Conservation (phyloP, 2,113 vertebrate species). For the Arenaria interpres region DNA sequence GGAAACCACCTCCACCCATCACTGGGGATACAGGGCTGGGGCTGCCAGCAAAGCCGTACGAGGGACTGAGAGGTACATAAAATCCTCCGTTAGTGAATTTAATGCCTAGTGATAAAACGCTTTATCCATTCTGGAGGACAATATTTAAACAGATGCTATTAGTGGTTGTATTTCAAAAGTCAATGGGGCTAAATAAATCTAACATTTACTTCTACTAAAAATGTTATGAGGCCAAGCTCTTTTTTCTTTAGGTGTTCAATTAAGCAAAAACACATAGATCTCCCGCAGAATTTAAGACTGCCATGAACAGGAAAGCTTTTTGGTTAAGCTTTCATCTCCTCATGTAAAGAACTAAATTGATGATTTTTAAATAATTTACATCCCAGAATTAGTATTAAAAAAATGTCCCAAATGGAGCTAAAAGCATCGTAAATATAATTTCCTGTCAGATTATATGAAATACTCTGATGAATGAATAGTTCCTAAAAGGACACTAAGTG, state of each 20-base stretch:
- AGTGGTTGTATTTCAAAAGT: slow-evolving; percentile 71
- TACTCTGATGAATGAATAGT: slow-evolving; percentile 13
- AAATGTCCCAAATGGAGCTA: slow-evolving; percentile 69
- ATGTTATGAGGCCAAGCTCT: slow-evolving; percentile 50
- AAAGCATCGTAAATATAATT: slow-evolving; percentile 77
- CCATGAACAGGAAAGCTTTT: slow-evolving; percentile 61
- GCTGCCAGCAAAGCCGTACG: background rate
- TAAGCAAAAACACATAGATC: slow-evolving; percentile 52
- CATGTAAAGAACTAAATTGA: slow-evolving; percentile 54
- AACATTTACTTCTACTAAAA: slow-evolving; percentile 63
- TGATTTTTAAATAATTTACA: slow-evolving; percentile 74
- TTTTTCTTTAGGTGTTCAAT: slow-evolving; percentile 65
- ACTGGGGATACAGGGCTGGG: accelerated
- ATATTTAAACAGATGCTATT: slow-evolving; percentile 73
- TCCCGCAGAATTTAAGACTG: slow-evolving; percentile 47
- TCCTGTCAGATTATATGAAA: slow-evolving; percentile 29
- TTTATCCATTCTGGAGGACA: slow-evolving; percentile 49
- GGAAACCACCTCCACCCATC: accelerated
- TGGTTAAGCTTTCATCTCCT: slow-evolving; percentile 61
- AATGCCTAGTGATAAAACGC: slow-evolving; percentile 19
- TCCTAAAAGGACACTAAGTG: slow-evolving; percentile 43
- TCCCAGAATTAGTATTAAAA: slow-evolving; percentile 57
- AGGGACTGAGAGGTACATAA: background rate
- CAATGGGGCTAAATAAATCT: slow-evolving; percentile 70
- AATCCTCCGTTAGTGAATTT: background rate